phyloP scores from a whole-genome alignment of 64 coral and sea anemone species.

The Stylophora pistillata region DNA sequence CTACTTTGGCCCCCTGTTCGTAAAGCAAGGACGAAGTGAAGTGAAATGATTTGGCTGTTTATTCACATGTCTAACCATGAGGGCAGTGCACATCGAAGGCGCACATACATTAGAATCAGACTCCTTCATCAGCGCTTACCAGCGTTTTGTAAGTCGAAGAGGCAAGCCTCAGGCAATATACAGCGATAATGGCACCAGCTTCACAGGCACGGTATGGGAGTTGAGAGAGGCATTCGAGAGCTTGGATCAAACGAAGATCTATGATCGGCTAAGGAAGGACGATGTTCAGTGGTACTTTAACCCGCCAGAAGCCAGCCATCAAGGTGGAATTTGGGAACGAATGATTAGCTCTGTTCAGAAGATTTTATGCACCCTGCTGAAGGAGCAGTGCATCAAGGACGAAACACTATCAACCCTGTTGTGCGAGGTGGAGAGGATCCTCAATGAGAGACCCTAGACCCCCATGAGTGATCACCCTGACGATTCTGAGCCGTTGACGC shows the following conservation, averaged over 20 bases:
- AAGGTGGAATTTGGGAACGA: conserved; percentile 29
- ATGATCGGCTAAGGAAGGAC: background rate
- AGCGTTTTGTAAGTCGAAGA: conserved; percentile 28
- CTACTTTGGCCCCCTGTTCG: conserved; percentile 32
- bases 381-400: conserved; percentile 13
- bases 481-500: conserved; percentile 22
- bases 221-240: background rate
- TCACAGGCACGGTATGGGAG: background rate
- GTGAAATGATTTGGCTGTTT: conserved; percentile 45
- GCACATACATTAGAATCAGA: conserved; percentile 1
- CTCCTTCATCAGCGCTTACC: conserved; percentile 17
- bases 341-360: conserved; percentile 20
- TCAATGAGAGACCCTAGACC: conserved; percentile 30
- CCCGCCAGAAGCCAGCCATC: conserved; percentile 16
- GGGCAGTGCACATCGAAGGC: conserved; percentile 52
- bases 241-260: background rate
- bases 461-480: background rate
- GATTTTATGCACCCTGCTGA: conserved; percentile 10
- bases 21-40: conserved; percentile 5
- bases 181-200: conserved; percentile 30
- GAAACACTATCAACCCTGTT: conserved; percentile 18
- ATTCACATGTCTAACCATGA: conserved; percentile 24
- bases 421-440: conserved; percentile 5
- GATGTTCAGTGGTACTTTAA: conserved; percentile 23
- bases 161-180: background rate